Conservation (phyloP, 2,113 vertebrate genomes). For the Corvus cornix region DNA sequence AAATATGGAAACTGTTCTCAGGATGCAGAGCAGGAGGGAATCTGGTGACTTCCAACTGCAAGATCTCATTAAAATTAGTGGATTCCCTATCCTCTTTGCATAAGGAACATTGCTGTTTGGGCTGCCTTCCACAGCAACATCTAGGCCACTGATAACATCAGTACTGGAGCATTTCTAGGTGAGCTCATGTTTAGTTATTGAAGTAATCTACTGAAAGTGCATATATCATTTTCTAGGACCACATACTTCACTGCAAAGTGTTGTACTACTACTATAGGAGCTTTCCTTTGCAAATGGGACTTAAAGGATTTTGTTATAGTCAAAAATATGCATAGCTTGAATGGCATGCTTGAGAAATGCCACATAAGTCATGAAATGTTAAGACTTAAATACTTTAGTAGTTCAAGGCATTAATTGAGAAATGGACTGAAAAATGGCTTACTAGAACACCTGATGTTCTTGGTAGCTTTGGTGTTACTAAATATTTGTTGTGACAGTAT, state of each 20-base stretch:
- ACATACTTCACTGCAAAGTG: slow-evolving; percentile 4
- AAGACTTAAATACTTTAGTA: neutral
- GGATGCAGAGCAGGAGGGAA: slow-evolving; percentile 17
- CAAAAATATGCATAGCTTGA: neutral
- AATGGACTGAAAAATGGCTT: neutral
- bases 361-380: neutral
- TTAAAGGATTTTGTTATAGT: neutral
- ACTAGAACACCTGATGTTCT: neutral
- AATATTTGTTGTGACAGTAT: neutral
- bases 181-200: slow-evolving; percentile 68
- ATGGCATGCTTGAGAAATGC: neutral
- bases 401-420: neutral
- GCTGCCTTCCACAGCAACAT: slow-evolving; percentile 62
- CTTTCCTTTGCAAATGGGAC: neutral
- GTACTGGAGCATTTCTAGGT: slow-evolving; percentile 59
- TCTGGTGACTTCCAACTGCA: slow-evolving; percentile 11
- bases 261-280: neutral
- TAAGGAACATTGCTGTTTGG: slow-evolving; percentile 44
- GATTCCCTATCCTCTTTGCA: slow-evolving; percentile 43
- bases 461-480: neutral
- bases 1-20: slow-evolving; percentile 1
- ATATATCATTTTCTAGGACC: slow-evolving; percentile 43
- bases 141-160: slow-evolving; percentile 58
- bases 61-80: slow-evolving; percentile 36
- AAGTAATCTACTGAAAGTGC: slow-evolving; percentile 45